Base-by-base conservation (phyloP, 2,113 vertebrate genomes). In the Ailuropoda melanoleuca region DNA sequence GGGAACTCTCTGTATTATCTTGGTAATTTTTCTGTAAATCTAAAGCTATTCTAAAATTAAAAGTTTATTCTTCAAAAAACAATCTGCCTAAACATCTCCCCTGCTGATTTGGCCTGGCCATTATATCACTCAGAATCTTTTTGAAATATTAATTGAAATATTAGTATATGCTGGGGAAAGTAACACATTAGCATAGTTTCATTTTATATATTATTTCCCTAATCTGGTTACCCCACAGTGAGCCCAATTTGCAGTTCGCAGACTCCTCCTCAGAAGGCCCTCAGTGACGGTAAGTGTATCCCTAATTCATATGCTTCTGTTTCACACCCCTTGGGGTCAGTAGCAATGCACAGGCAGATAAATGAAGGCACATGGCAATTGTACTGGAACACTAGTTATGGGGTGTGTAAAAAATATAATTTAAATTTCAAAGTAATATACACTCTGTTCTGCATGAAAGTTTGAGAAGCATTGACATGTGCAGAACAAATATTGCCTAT, bases 21-120 rank as follows among this genome's bases (percentile, higher is more conserved):
- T 74, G 37, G 24, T 34, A 72, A 72, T 84, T 88, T 60, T 93
- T 72, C 53, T 85, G 6, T 66, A 74, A 85, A 64, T 70, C 60
- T 97, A 48, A 72, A 92, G 43, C 15, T 75, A 26, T 88, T 92
- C 37, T 74, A 88, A 92, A 88, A 92, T 60, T 29, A 83, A 62
- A 46, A 39, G 1, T 4, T 70, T 53, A 43, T 77, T 94, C 48
- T 80, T 80, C 62, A 18, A 18, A 18, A 81, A 82, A 64, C n/a
- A 75, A 78, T 55, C 29, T 85, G 46, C 85, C 46, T 86, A 68
- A 24, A 6, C 62, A 56, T 34, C 58, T 64, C 24, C 24, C 46
- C 24, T 72, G 24, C 34, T 89, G 21, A 80, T 66, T 23, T 93
- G 46, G 12, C 12, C 53, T 97, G n/a, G 39, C 18, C 92, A 64